Percentiles rank a stretch among this genome's conserved stretches.
Evolutionary conservation across 2,113 vertebrate species (phyloP).

Genomic region (Lepus europaeus): DNA sequence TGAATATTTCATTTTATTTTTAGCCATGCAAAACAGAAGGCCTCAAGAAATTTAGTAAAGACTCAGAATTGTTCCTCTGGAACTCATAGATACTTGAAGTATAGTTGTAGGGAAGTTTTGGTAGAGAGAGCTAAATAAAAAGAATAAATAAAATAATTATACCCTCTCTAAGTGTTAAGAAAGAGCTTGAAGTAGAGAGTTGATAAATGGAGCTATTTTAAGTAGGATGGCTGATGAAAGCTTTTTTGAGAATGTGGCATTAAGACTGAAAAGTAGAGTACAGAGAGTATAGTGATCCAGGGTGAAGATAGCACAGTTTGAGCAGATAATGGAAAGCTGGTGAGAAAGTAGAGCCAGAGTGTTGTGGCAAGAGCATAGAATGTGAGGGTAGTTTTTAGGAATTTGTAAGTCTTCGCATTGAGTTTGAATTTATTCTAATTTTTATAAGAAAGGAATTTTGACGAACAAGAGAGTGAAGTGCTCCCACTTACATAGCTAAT

Average conservation of each 20-base stretch:
- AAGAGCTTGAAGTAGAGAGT: slow-evolving; percentile 4
- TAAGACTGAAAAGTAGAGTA: neutral
- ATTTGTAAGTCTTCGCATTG: neutral
- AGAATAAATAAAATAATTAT: neutral
- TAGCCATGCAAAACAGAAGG: too few species aligned
- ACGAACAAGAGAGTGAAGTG: neutral
- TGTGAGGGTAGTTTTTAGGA: neutral
- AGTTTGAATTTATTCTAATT: slow-evolving; percentile 29
- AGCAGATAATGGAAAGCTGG: neutral
- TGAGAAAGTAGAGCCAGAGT: neutral
- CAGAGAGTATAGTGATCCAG: neutral
- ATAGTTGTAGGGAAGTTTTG: neutral
- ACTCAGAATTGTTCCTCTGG: neutral
- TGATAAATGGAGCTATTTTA: neutral
- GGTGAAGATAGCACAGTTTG: neutral
- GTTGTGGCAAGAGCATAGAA: neutral
- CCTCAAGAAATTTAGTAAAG: too few species aligned
- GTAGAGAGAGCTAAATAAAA: neutral
- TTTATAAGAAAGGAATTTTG: neutral
- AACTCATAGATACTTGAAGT: slow-evolving; percentile 32
- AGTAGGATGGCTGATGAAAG: neutral
- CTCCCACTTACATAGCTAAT: neutral
- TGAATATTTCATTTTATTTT: neutral
- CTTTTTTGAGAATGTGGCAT: neutral
- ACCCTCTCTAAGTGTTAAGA: slow-evolving; percentile 20